phyloP scores from a whole-genome alignment of 1,140 invertebrate species.

The Trichomalopsis sarcophagae region DNA sequence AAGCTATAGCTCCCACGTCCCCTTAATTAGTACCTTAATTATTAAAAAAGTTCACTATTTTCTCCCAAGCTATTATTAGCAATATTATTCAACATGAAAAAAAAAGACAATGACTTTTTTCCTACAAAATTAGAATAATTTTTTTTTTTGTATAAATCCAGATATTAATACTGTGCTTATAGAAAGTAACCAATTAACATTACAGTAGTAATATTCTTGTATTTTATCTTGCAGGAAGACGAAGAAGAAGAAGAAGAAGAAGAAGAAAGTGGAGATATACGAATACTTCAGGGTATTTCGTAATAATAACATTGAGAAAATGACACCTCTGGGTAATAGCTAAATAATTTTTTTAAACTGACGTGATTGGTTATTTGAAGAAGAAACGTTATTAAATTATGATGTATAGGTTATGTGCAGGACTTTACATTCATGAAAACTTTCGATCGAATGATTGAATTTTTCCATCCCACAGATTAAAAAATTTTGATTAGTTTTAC shows the following conservation, averaged over 20 bases:
- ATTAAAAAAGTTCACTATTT: background rate
- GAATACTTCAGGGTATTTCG: conserved; percentile 51
- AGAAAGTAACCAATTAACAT: no score
- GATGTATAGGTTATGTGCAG: background rate
- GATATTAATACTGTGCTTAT: no score
- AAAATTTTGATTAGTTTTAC: background rate
- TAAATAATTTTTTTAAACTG: conserved; percentile 36
- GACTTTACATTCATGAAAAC: background rate
- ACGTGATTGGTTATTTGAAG: conserved; percentile 25
- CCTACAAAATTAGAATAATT: no score
- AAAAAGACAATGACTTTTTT: no score
- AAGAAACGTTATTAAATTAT: conserved; percentile 34
- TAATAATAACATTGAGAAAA: conserved; percentile 42
- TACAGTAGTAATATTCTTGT: background rate
- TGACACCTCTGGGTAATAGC: conserved; percentile 31
- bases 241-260: conserved; percentile 40
- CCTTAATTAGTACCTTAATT: background rate
- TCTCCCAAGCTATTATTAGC: background rate
- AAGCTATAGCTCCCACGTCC: no score
- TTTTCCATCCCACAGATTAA: background rate
- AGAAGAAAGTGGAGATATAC: conserved; percentile 51
- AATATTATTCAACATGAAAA: no score
- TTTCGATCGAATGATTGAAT: background rate
- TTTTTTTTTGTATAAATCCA: no score
- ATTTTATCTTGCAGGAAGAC: conserved; percentile 22